phyloP scores from a whole-genome alignment of 2,888 invertebrate genomes.

The Drosophila acutilabella region DNA sequence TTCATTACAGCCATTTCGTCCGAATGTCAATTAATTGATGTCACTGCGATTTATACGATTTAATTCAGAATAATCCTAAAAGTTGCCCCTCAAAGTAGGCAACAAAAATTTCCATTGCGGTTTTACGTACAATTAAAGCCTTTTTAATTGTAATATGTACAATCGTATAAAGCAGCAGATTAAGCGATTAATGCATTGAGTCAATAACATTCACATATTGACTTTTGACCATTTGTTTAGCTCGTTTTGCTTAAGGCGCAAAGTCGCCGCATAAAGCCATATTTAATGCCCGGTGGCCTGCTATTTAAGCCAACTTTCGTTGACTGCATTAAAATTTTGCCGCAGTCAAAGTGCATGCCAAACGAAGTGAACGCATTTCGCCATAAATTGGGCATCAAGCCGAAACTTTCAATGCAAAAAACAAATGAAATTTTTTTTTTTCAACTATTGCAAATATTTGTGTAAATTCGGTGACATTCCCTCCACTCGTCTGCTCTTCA shows the following conservation, averaged over 20 bases:
- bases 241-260: conserved; percentile 10
- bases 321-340: not conserved
- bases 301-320: conserved; percentile 19
- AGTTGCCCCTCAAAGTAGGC: conserved; percentile 31
- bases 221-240: conserved; percentile 17
- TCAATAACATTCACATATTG: conserved; percentile 5
- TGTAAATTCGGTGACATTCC: conserved; percentile 24
- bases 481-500: not conserved
- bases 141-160: not conserved
- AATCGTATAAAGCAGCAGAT: not conserved
- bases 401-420: not conserved
- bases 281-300: conserved; percentile 7
- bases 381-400: conserved; percentile 6
- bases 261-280: not conserved
- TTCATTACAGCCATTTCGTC: conserved; percentile 39
- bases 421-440: no score
- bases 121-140: conserved; percentile 14
- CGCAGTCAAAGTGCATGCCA: conserved; percentile 14
- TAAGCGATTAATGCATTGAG: conserved; percentile 2
- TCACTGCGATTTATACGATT: conserved; percentile 24
- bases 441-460: conserved; percentile 17
- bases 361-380: not conserved
- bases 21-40: conserved; percentile 67
- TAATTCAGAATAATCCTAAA: conserved; percentile 17
- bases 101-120: conserved; percentile 9